These are phyloP conservation scores for Vimba vimba DNA, from an alignment of 2,113 vertebrate genomes.

Conservation along the genomic window DNA sequence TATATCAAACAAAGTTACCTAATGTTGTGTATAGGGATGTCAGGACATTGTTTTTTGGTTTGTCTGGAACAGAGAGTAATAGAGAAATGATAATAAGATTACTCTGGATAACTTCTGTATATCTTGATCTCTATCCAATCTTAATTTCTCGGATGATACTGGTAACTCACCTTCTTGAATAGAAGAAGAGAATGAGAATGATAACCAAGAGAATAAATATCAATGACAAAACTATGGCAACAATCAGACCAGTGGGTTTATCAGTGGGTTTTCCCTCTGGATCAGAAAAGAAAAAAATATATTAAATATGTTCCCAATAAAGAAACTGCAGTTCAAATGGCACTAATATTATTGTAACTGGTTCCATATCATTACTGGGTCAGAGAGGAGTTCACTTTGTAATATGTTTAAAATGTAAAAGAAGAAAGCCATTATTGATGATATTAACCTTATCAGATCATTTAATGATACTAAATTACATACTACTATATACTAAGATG, in stretches of 20 bases:
- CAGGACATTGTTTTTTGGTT: constrained; percentile 58
- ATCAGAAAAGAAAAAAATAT: neutral
- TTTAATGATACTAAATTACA: neutral
- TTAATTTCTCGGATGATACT: neutral
- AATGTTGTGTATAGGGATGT: constrained; percentile 71
- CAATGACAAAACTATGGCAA: constrained; percentile 11
- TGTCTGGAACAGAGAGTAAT: constrained; percentile 54
- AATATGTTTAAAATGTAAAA: neutral
- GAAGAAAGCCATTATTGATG: neutral
- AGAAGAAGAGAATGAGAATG: constrained; percentile 69
- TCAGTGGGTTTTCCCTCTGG: neutral
- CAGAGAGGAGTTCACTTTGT: neutral
- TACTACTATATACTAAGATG: neutral
- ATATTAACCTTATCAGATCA: neutral
- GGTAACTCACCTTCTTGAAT: constrained; percentile 80
- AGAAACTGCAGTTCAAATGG: neutral
- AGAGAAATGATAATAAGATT: neutral
- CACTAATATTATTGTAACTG: neutral
- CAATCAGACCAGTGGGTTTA: accelerated
- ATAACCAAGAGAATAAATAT: constrained; percentile 59
- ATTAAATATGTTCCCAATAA: too few species aligned
- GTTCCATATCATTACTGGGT: neutral
- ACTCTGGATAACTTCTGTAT: neutral
- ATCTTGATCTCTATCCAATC: neutral
- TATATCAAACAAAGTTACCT: constrained; percentile 64